phyloP scores from a whole-genome alignment of 1,140 invertebrate genomes.

The Caerostris darwini region DNA sequence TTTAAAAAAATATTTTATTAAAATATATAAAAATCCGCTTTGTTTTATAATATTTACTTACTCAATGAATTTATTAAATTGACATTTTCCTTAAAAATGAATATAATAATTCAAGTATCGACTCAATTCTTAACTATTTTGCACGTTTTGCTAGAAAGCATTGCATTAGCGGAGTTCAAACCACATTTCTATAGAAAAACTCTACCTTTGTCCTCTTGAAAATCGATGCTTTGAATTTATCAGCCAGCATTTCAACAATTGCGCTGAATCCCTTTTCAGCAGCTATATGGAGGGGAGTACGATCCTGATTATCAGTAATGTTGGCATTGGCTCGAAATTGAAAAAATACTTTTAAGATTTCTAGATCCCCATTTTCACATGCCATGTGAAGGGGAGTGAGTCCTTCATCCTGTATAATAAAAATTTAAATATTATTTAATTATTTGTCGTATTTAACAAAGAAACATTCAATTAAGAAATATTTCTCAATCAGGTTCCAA shows the following conservation, averaged over 20 bases:
- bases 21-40: too few species aligned
- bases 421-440: not conserved
- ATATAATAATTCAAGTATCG: too few species aligned
- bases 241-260: conserved; percentile 97
- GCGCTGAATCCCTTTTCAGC: conserved; percentile 97
- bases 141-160: too few species aligned
- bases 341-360: conserved; percentile 96
- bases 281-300: conserved; percentile 97
- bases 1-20: too few species aligned
- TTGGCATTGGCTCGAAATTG: conserved; percentile 96
- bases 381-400: conserved; percentile 96
- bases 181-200: not conserved
- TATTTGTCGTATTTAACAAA: too few species aligned
- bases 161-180: too few species aligned
- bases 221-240: conserved; percentile 98
- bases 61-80: too few species aligned
- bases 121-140: too few species aligned
- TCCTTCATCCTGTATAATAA: conserved; percentile 87
- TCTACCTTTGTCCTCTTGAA: conserved; percentile 91
- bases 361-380: conserved; percentile 96
- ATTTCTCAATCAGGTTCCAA: too few species aligned
- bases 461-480: too few species aligned
- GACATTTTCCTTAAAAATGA: too few species aligned
- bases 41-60: too few species aligned
- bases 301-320: conserved; percentile 93